Conservation (phyloP, 1,140 invertebrate genomes). For the Macrosteles quadrilineatus region DNA sequence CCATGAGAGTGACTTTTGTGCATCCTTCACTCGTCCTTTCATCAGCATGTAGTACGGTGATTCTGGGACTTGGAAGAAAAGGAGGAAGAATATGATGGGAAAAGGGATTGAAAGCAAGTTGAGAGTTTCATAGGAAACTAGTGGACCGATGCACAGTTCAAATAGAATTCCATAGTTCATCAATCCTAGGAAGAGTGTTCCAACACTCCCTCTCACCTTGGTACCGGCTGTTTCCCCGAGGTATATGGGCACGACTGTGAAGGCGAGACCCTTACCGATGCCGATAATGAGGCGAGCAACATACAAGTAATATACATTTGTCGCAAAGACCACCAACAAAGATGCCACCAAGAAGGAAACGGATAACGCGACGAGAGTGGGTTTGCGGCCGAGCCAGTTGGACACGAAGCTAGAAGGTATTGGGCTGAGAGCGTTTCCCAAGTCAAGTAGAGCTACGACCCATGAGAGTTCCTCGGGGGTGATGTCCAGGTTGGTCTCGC, state of each 20-base stretch:
- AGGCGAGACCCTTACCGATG: slow-evolving; percentile 54
- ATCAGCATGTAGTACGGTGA: slow-evolving; percentile 70
- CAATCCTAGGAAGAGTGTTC: slow-evolving; percentile 79
- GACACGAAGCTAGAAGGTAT: slow-evolving; percentile 55
- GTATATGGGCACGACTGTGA: slow-evolving; percentile 56
- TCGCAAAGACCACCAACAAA: slow-evolving; percentile 22
- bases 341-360: slow-evolving; percentile 26
- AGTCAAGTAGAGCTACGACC: slow-evolving; percentile 20
- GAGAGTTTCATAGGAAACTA: slow-evolving; percentile 63
- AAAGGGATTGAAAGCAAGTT: slow-evolving; percentile 63
- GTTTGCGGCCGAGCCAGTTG: slow-evolving; percentile 71
- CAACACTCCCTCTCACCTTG: slow-evolving; percentile 57
- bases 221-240: slow-evolving; percentile 61
- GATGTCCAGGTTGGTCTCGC: not conserved
- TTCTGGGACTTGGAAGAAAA: slow-evolving; percentile 76
- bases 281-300: slow-evolving; percentile 61
- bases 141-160: slow-evolving; percentile 72
- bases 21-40: slow-evolving; percentile 60
- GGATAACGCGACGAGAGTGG: slow-evolving; percentile 68
- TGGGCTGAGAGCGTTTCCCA: slow-evolving; percentile 37
- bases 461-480: not conserved
- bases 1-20: slow-evolving; percentile 62
- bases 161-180: slow-evolving; percentile 74
- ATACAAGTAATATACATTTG: slow-evolving; percentile 50
- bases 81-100: slow-evolving; percentile 64